Base-by-base conservation (phyloP, 1,140 invertebrate genomes). In the Teleogryllus occipitalis region DNA sequence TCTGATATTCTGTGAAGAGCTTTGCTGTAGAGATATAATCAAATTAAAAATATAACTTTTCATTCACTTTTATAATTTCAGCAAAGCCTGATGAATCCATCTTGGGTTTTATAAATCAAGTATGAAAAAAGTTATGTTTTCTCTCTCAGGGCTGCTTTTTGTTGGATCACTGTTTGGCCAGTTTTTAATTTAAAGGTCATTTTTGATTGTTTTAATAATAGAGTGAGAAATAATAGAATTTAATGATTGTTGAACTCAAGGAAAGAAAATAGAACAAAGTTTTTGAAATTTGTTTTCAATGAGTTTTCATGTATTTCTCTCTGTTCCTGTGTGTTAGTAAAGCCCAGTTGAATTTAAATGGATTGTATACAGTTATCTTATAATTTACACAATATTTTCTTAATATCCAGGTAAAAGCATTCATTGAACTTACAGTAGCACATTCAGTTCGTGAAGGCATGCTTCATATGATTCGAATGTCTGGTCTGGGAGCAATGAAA, bases 401-500 rank as follows among this genome's bases (percentile, higher is more conserved):
- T 76, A 54, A 8, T 81, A 82, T 83, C 39, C 82, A 90, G 89
- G 93, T 99, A 4, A 99, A 99, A 87, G 98, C 98, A 0, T 99
- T 99, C 86, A 93, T 98, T 5, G 98, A 99, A 87, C 85, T 99
- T 0, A 99, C 97, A 0, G 87, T 99, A 3, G 93, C 97, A 0
- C 88, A 90, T 76, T 92, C 91, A 12, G 92, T 99, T 0, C 89
- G 96, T 14, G 93, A 96, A 82, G 98, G 98, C 27, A 89, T 98
- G 8, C 94, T 96, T 80, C 98, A 99, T 86, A 88, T 99, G 75
- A 92, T 97, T 39, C 89, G 97, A 47, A 87, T 99, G 74, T 94
- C 96, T 18, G 98, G 98, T 12, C 91, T 99, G 82, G 98, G 98
- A 7, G 98, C 98, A 8, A 99, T 99, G 97, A 98, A 99, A 86